These are phyloP conservation scores for Papilio helenus DNA, from an alignment of 1,140 invertebrate species.

Conservation along the genomic window DNA sequence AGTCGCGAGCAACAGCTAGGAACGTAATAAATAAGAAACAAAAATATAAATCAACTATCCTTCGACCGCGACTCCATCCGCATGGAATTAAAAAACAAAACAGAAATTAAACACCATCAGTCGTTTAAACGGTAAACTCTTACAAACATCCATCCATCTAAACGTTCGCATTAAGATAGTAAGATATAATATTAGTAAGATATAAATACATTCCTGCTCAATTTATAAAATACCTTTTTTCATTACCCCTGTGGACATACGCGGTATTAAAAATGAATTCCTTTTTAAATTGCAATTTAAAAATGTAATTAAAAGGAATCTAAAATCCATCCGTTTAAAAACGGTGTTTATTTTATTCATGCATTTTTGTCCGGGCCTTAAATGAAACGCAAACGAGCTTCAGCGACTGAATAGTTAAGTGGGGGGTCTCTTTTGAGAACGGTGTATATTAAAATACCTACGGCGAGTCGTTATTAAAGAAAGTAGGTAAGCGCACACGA, in stretches of 20 bases:
- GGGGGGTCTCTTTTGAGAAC: constrained; percentile 36
- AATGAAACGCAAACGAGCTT: constrained; percentile 38
- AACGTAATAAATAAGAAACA: no score
- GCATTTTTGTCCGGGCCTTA: constrained; percentile 34
- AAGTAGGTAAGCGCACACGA: constrained; percentile 40
- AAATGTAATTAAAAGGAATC: constrained; percentile 3
- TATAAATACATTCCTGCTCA: neutral
- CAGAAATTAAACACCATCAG: no score
- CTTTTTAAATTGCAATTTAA: constrained; percentile 3
- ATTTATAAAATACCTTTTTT: neutral
- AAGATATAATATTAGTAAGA: no score
- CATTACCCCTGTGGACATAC: neutral
- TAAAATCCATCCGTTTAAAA: constrained; percentile 22
- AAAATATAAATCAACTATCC: no score
- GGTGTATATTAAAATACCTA: constrained; percentile 40
- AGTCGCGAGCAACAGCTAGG: no score
- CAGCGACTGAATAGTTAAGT: constrained; percentile 44
- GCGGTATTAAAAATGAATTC: neutral
- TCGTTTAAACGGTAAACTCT: no score
- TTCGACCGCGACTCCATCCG: no score
- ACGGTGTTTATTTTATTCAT: constrained; percentile 38
- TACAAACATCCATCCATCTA: no score
- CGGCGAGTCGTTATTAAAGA: constrained; percentile 39
- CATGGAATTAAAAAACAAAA: no score
- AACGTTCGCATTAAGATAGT: no score